These are phyloP conservation scores for Bovichtus diacanthus DNA, from an alignment of 2,797 vertebrate species.

Conservation along the genomic window DNA sequence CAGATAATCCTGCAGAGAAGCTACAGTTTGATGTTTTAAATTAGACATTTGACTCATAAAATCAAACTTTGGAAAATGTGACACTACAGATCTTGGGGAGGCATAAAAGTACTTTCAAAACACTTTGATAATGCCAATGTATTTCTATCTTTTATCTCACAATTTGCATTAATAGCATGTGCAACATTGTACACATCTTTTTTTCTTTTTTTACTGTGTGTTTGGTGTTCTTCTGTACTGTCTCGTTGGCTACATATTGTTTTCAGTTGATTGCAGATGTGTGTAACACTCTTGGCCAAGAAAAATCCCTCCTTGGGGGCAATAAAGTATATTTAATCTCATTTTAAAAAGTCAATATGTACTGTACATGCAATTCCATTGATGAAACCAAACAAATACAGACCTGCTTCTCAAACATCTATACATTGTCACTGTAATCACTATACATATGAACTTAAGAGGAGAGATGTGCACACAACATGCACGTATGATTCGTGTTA, in stretches of 20 bases:
- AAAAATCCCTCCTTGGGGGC: no score
- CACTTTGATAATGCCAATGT: no score
- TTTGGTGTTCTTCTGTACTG: no score
- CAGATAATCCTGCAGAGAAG: neutral
- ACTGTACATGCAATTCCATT: neutral
- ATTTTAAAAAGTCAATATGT: neutral
- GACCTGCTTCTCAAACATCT: neutral
- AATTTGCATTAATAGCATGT: no score
- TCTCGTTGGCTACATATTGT: no score
- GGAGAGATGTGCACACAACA: slow-evolving; percentile 15
- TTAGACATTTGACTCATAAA: slow-evolving; percentile 3
- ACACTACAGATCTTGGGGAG: neutral
- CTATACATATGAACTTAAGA: neutral
- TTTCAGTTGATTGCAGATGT: no score
- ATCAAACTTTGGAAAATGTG: neutral
- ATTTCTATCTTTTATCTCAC: no score
- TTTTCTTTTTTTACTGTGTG: no score
- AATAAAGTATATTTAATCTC: no score
- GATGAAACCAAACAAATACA: neutral
- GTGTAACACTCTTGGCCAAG: no score
- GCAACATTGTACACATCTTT: no score
- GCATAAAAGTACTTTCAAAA: neutral
- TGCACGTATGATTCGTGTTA: neutral
- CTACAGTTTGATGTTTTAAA: neutral
- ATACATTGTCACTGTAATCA: slow-evolving; percentile 13